A percentile compares a stretch with the other conserved stretches of the same genome.
Conservation (phyloP, 2,888 invertebrate genomes). For the Malthinus flaveolus region DNA sequence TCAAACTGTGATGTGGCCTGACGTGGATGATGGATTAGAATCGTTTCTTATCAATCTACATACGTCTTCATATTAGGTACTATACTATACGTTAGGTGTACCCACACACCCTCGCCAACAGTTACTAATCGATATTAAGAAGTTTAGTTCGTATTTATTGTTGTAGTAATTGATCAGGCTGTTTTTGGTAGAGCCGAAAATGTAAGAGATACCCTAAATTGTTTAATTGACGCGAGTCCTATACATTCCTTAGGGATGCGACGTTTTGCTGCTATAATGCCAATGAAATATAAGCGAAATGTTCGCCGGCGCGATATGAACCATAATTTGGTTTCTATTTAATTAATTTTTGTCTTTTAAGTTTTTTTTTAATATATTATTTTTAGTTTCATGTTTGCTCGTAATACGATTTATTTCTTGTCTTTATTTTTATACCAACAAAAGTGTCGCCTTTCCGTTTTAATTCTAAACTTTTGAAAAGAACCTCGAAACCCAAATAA, state of each 20-base stretch:
- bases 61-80: no score
- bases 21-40: no score
- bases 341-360: constrained; percentile 12
- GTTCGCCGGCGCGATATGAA: constrained; percentile 11
- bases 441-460: constrained; percentile 1
- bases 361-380: not conserved
- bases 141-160: no score
- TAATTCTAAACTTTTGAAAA: constrained; percentile 4
- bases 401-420: not conserved
- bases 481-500: constrained; percentile 1
- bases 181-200: no score
- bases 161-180: no score
- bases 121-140: no score
- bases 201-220: constrained; percentile 6
- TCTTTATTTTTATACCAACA: not conserved
- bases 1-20: no score
- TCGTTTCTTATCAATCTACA: no score
- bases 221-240: constrained; percentile 5
- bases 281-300: constrained; percentile 13
- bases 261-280: constrained; percentile 14
- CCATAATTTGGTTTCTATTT: constrained; percentile 14
- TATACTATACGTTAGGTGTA: no score
- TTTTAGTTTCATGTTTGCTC: not conserved
- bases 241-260: constrained; percentile 7
- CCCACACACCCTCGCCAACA: no score